phyloP scores from a whole-genome alignment of 1,140 invertebrate species.

The Polypedilum pembai region DNA sequence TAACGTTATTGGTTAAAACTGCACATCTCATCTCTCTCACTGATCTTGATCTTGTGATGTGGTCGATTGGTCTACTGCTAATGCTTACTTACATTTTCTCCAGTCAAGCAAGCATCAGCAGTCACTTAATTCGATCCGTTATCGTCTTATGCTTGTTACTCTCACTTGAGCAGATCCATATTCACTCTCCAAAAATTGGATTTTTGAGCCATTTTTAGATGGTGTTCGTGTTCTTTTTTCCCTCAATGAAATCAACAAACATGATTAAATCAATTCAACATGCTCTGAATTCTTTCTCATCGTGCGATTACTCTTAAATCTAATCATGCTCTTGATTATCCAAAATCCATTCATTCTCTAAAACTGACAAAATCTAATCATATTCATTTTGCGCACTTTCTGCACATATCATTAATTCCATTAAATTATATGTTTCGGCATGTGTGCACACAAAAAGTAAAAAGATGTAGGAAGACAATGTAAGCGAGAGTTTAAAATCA shows the following conservation, averaged over 20 bases:
- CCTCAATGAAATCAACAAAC: background rate
- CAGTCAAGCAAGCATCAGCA: background rate
- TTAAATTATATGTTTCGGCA: too few relatives aligned
- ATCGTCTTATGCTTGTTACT: background rate
- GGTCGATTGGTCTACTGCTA: background rate
- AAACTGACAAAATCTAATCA: too few relatives aligned
- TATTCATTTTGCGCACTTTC: too few relatives aligned
- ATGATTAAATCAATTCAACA: slow-evolving; percentile 16
- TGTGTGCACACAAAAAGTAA: background rate
- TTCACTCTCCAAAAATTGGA: background rate
- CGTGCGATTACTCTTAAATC: too few relatives aligned
- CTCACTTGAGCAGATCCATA: background rate
- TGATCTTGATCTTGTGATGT: background rate
- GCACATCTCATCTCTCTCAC: background rate
- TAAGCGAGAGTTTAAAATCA: background rate
- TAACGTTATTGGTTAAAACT: slow-evolving; percentile 12
- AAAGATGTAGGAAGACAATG: background rate
- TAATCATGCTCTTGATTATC: too few relatives aligned
- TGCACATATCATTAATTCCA: too few relatives aligned
- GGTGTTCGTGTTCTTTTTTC: background rate
- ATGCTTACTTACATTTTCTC: background rate
- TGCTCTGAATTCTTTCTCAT: background rate
- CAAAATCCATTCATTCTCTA: too few relatives aligned
- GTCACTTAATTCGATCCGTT: slow-evolving; percentile 4
- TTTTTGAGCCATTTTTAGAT: background rate